A percentile compares a stretch with the other conserved stretches of the same genome.
Conservation (phyloP, 1,140 invertebrate genomes). For the Drosophila dunni region DNA sequence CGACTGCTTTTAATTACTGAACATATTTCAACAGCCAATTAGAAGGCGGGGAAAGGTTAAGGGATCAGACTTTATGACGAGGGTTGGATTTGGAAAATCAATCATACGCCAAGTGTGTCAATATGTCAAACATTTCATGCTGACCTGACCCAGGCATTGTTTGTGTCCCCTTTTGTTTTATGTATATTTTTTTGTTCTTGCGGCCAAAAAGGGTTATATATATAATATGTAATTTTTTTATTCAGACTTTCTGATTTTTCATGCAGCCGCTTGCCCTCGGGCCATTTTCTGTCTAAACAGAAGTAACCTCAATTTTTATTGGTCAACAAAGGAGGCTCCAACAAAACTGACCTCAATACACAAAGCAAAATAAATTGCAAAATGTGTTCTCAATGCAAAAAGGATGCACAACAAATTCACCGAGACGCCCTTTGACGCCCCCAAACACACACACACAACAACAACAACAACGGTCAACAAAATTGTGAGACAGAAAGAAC, state of each 20-base stretch:
- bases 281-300: slow-evolving; percentile 72
- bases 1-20: slow-evolving; percentile 43
- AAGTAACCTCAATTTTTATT: slow-evolving; percentile 76
- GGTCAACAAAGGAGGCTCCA: slow-evolving; percentile 56
- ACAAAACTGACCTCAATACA: slow-evolving; percentile 76
- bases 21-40: slow-evolving; percentile 30
- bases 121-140: slow-evolving; percentile 72
- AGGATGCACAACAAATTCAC: slow-evolving; percentile 79
- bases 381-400: slow-evolving; percentile 70
- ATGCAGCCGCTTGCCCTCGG: slow-evolving; percentile 33
- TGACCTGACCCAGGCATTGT: slow-evolving; percentile 56
- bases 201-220: slow-evolving; percentile 39
- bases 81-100: slow-evolving; percentile 59
- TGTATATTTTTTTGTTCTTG: slow-evolving; percentile 5
- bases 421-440: slow-evolving; percentile 58
- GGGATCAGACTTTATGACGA: slow-evolving; percentile 17
- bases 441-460: slow-evolving; percentile 39
- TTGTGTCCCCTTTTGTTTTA: slow-evolving; percentile 42
- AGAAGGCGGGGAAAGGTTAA: background rate
- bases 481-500: slow-evolving; percentile 36
- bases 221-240: slow-evolving; percentile 33
- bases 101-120: slow-evolving; percentile 76
- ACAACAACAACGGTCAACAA: slow-evolving; percentile 46
- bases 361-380: slow-evolving; percentile 78
- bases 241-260: slow-evolving; percentile 24